phyloP scores from a whole-genome alignment of 2,797 vertebrate species.

The Cirrhinus molitorella region DNA sequence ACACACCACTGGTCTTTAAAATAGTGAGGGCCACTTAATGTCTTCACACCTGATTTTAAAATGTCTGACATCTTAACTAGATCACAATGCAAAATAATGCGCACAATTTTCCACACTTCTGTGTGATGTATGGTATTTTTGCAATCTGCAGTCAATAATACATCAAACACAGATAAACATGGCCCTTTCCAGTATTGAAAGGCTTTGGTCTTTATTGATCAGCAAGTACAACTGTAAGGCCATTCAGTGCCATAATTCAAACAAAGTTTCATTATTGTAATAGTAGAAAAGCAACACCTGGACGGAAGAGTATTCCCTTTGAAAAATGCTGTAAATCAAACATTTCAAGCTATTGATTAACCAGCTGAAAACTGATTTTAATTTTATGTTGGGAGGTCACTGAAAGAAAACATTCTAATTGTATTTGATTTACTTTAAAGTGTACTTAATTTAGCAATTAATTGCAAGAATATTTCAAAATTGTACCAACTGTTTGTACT shows the following conservation, averaged over 20 bases:
- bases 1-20: background rate
- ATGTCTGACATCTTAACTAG: no score
- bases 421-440: background rate
- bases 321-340: slow-evolving; percentile 19
- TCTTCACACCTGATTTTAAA: no score
- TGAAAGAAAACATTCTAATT: background rate
- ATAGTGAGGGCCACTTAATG: no score
- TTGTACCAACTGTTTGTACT: background rate
- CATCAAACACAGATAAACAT: background rate
- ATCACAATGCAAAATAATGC: no score
- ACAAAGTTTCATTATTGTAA: slow-evolving; percentile 7
- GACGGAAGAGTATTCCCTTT: slow-evolving; percentile 45
- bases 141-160: background rate
- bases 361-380: background rate
- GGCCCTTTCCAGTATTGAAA: background rate
- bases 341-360: background rate
- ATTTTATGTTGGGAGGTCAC: background rate
- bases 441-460: background rate
- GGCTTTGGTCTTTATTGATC: slow-evolving; percentile 30
- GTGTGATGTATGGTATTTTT: background rate
- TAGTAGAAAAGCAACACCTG: background rate
- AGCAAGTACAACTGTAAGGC: background rate
- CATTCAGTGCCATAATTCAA: slow-evolving; percentile 35
- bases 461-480: background rate
- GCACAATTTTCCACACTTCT: background rate